Evolutionary conservation across 2,888 invertebrate genomes (phyloP).

Genomic region (Limnephilus lunatus): DNA sequence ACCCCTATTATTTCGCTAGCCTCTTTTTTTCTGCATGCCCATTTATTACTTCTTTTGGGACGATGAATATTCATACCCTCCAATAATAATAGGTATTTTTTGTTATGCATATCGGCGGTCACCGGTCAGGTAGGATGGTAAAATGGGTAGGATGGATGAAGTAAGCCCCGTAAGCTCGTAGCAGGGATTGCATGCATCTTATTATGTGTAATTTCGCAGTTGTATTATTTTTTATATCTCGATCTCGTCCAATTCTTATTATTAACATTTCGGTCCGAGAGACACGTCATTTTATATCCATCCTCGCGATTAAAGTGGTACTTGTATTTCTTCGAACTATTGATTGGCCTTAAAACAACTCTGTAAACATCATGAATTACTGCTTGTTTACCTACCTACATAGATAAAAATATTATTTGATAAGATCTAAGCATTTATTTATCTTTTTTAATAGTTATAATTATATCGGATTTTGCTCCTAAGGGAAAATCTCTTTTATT

Average conservation of each 20-base stretch:
- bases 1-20: conserved; percentile 63
- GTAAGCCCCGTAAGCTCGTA: neutral
- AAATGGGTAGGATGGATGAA: neutral
- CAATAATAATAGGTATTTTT: conserved; percentile 59
- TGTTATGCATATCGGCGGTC: conserved; percentile 54
- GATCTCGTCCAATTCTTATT: conserved; percentile 48
- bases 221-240: conserved; percentile 27
- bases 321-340: conserved; percentile 4
- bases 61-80: conserved; percentile 65
- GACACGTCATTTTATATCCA: conserved; percentile 9
- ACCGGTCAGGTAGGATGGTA: conserved; percentile 8
- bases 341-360: neutral
- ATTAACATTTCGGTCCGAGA: conserved; percentile 39
- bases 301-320: conserved; percentile 4
- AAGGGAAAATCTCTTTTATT: neutral
- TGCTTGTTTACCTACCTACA: neutral
- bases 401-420: neutral
- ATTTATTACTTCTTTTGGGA: conserved; percentile 62
- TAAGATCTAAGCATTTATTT: neutral
- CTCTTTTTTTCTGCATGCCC: conserved; percentile 60
- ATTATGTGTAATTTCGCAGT: conserved; percentile 51
- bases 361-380: neutral
- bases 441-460: neutral
- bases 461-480: neutral
- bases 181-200: conserved; percentile 41